Evolutionary conservation across 1,140 invertebrate species (phyloP).

Genomic region (Leptinotarsa defecta): DNA sequence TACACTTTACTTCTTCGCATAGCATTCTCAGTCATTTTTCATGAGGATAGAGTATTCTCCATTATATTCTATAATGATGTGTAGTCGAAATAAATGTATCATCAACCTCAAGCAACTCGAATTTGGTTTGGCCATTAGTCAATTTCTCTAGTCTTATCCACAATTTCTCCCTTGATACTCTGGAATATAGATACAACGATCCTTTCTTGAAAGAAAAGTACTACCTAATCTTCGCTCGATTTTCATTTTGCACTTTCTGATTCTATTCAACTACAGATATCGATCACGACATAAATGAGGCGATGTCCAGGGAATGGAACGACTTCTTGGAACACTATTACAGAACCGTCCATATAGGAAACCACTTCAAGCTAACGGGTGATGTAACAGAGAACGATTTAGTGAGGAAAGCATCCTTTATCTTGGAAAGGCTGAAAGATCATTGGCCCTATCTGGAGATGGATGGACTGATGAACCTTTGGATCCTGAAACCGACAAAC

Average conservation of each 20-base stretch:
- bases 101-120: too few relatives aligned
- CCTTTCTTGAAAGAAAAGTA: too few relatives aligned
- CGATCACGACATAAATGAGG: slow-evolving; percentile 55
- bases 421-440: slow-evolving; percentile 65
- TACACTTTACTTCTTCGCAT: too few relatives aligned
- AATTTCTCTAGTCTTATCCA: background rate
- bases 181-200: too few relatives aligned
- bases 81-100: too few relatives aligned
- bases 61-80: too few relatives aligned
- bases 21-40: too few relatives aligned
- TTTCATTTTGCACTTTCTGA: too few relatives aligned
- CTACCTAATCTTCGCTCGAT: too few relatives aligned
- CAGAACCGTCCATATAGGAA: slow-evolving; percentile 57
- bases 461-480: slow-evolving; percentile 84
- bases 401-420: slow-evolving; percentile 59
- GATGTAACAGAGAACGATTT: slow-evolving; percentile 57
- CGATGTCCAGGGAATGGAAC: slow-evolving; percentile 68
- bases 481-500: slow-evolving; percentile 91
- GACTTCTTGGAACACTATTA: slow-evolving; percentile 68
- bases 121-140: too few relatives aligned
- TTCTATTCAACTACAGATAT: slow-evolving; percentile 52
- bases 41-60: too few relatives aligned
- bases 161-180: background rate
- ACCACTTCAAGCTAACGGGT: slow-evolving; percentile 54
- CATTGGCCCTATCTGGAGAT: slow-evolving; percentile 69